A percentile compares a stretch with the other conserved stretches of the same genome.
Conservation (phyloP, 2,888 invertebrate genomes). For the Aphrophora alni region DNA sequence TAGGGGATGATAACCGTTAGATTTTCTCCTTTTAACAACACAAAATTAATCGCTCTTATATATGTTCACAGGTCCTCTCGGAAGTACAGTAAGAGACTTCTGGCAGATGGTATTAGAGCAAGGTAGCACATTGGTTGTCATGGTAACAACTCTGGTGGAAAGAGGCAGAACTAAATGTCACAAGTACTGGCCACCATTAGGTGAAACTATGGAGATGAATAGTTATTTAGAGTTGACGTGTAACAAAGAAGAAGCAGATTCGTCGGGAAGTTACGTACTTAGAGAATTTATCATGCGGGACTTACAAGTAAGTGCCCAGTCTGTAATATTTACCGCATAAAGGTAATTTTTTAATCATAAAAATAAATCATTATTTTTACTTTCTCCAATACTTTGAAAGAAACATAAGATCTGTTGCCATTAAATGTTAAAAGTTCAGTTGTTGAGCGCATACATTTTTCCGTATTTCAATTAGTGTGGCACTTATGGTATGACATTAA, state of each 20-base stretch:
- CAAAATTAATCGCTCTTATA: no score
- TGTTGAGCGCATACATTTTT: no score
- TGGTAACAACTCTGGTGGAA: slow-evolving; percentile 96
- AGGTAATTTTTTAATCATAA: no score
- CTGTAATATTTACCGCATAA: no score
- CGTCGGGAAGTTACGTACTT: slow-evolving; percentile 81
- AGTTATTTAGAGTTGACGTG: slow-evolving; percentile 62
- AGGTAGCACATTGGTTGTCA: slow-evolving; percentile 91
- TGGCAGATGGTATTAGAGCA: slow-evolving; percentile 99
- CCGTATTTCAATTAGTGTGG: no score
- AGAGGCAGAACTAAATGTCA: slow-evolving; percentile 94
- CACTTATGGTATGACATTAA: no score
- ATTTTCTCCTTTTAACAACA: no score
- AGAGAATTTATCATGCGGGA: slow-evolving; percentile 87
- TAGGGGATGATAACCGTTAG: no score
- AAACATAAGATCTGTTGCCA: no score
- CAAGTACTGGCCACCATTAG: slow-evolving; percentile 95
- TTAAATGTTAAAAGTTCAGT: no score
- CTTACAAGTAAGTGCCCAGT: slow-evolving; percentile 63
- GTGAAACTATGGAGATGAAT: slow-evolving; percentile 70
- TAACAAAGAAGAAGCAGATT: slow-evolving; percentile 79
- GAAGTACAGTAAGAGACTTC: slow-evolving; percentile 92
- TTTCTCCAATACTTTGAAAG: no score
- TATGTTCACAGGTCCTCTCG: slow-evolving; percentile 74
- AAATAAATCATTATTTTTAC: no score